These are phyloP conservation scores for Hippopotamus amphibius DNA, from an alignment of 2,113 vertebrate species.

Conservation along the genomic window DNA sequence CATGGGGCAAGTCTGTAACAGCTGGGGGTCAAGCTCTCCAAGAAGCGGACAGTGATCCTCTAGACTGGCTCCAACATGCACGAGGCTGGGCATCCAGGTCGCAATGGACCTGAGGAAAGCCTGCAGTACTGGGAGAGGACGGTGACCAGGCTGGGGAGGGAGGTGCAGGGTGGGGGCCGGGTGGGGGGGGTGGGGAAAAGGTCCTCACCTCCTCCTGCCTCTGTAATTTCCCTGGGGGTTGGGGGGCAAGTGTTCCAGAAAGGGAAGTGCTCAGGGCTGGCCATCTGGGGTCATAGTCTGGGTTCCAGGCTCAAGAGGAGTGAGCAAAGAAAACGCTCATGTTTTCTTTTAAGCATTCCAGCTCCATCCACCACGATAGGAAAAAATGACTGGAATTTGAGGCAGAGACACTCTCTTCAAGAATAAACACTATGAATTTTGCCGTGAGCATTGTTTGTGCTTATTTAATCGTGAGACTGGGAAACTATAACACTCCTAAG, in stretches of 20 bases:
- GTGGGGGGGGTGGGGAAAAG: not conserved
- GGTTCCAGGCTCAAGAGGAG: not conserved
- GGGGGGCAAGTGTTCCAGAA: not conserved
- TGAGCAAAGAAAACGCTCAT: not conserved
- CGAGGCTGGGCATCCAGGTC: fast-evolving
- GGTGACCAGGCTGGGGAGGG: fast-evolving
- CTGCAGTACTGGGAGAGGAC: not conserved
- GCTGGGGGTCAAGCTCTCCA: fast-evolving
- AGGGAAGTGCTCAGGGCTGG: not conserved
- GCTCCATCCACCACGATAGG: not conserved
- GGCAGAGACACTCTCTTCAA: not conserved
- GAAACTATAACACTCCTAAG: fast-evolving
- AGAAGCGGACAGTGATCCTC: not conserved
- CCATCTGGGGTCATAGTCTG: not conserved
- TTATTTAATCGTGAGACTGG: not conserved
- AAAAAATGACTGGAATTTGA: constrained; percentile 4
- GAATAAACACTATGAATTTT: not conserved
- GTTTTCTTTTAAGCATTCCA: not conserved
- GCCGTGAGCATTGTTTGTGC: not conserved
- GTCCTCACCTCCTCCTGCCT: not conserved
- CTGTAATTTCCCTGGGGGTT: not conserved
- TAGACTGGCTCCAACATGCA: too few relatives aligned
- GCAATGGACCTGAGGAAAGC: fast-evolving
- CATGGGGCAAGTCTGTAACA: fast-evolving
- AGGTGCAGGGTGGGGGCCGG: fast-evolving